phyloP scores from a whole-genome alignment of 2,113 vertebrate species.

The Australoheros scitulus region DNA sequence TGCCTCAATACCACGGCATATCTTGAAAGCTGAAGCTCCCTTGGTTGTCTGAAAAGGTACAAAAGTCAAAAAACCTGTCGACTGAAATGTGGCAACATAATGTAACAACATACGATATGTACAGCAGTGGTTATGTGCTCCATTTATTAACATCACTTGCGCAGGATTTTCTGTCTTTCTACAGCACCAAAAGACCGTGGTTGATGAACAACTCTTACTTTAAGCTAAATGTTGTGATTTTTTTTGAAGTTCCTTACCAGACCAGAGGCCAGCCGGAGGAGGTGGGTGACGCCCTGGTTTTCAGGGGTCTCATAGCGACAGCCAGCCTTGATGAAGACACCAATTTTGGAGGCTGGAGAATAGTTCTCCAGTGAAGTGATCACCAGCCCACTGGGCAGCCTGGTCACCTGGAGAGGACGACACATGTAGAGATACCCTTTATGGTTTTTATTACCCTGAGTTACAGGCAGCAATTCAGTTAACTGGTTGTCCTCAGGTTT shows the following conservation, averaged over 20 bases:
- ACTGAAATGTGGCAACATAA: background rate
- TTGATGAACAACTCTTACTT: background rate
- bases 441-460: background rate
- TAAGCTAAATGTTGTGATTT: background rate
- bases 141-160: background rate
- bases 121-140: background rate
- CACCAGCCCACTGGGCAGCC: constrained; percentile 90
- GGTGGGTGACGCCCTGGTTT: constrained; percentile 89
- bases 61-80: background rate
- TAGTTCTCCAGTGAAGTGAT: constrained; percentile 95
- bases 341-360: constrained; percentile 90
- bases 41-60: constrained; percentile 88
- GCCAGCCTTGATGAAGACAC: constrained; percentile 91
- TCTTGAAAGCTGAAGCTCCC: constrained; percentile 94
- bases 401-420: constrained; percentile 85
- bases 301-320: constrained; percentile 87
- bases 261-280: constrained; percentile 89
- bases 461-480: background rate
- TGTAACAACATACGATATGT: background rate
- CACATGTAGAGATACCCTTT: background rate
- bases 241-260: constrained; percentile 81
- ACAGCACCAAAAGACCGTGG: background rate
- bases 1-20: constrained; percentile 92
- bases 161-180: background rate
- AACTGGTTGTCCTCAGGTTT: background rate